Evolutionary conservation across 2,113 vertebrate species (phyloP).

Genomic region (Oryzias javanicus): DNA sequence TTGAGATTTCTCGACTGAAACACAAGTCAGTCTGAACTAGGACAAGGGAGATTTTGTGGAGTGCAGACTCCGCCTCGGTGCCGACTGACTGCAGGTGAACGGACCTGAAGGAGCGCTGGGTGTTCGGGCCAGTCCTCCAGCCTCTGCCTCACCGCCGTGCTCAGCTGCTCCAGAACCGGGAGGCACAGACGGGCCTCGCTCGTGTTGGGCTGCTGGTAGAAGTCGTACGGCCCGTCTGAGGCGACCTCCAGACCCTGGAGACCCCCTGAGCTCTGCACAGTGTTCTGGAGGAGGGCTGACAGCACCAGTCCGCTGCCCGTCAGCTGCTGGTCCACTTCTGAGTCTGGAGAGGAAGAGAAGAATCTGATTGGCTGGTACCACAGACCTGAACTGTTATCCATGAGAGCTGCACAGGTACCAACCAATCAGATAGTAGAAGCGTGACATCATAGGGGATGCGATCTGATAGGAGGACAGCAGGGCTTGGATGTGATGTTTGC

Average conservation of each 20-base stretch:
- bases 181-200: constrained; percentile 85
- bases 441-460: constrained; percentile 83
- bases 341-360: constrained; percentile 68
- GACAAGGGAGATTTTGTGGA: too few relatives aligned
- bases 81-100: neutral
- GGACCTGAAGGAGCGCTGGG: constrained; percentile 89
- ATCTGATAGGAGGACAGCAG: constrained; percentile 93
- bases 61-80: neutral
- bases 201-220: constrained; percentile 92
- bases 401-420: constrained; percentile 28
- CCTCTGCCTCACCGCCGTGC: constrained; percentile 76
- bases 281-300: constrained; percentile 86
- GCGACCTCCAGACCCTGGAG: constrained; percentile 75
- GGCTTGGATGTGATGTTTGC: constrained; percentile 81
- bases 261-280: constrained; percentile 75
- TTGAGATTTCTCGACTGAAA: too few relatives aligned
- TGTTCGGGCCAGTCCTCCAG: constrained; percentile 94
- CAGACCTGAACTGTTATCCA: neutral
- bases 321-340: constrained; percentile 84
- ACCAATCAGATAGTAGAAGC: constrained; percentile 91
- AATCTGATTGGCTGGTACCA: neutral
- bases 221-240: constrained; percentile 87
- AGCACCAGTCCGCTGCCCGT: constrained; percentile 86
- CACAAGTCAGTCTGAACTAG: too few relatives aligned
- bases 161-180: constrained; percentile 82